Base-by-base conservation (phyloP, 2,797 vertebrate genomes). In the Diplodus puntazzo region DNA sequence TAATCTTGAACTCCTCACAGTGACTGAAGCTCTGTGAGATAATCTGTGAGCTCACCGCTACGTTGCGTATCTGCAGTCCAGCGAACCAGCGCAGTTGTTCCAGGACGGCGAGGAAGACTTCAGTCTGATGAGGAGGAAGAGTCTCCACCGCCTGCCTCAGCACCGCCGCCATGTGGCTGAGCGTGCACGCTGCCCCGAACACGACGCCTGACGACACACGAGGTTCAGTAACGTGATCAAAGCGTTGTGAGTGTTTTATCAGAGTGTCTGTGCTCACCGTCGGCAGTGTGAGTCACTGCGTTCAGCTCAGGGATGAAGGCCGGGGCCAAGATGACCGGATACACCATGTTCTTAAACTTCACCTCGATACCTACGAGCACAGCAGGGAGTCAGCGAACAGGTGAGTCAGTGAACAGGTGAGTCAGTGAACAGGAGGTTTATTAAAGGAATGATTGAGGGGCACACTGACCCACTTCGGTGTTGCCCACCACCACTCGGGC, bases 31-130 rank as follows among this genome's bases (percentile, higher is more conserved):
- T 30, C 5, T 30, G 30, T 30, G 4, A 4, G 30, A 30, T 30
- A 30, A n/a, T 20, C 49, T 23, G 23, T 7, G 14, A 6, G 82
- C 98, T 95, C 94, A 99, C 98, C 0, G 98, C 97, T 27, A 99
- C 98, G 3, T 98, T 98, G 76, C 97, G 96, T 78, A 99, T 97
- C 88, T 99, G 98, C 53, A 94, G 95, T 54, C 98, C 98, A 0
- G 97, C 97, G 49, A 99, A 99, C 97, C 97, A 99, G 4, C 95
- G 95, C 79, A 99, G 90, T 87, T 99, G 98, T 58, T 99, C 97
- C 82, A 98, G 91, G 2, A 98, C 79, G 0, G 96, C 97, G 39
- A 85, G 87, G 89, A 99, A 98, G 73, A 98, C 91, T 65, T 97
- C 91, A 0, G 96, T 97, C 91, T 95, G 95, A 75, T 96, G 71